phyloP scores from a whole-genome alignment of 2,888 invertebrate species.

The Heteropelma amictum region DNA sequence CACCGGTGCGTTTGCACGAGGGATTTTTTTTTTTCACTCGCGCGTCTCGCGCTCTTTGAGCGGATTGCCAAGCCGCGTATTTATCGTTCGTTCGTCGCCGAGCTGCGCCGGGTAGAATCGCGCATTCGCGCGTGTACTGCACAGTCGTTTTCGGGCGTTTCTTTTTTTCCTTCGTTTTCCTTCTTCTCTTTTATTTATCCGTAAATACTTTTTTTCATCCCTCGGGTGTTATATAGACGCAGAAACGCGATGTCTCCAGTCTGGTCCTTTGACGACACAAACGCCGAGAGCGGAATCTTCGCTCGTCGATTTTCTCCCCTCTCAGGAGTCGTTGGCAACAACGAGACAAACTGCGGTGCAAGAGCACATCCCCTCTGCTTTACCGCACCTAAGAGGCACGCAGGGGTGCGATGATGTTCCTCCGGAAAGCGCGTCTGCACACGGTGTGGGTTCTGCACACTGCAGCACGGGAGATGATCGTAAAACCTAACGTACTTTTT shows the following conservation, averaged over 20 bases:
- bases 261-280: constrained; percentile 70
- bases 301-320: constrained; percentile 11
- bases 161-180: background rate
- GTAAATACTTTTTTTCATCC: background rate
- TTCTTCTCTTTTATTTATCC: background rate
- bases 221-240: background rate
- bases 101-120: constrained; percentile 45
- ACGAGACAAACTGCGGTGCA: constrained; percentile 67
- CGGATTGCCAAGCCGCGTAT: constrained; percentile 45
- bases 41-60: constrained; percentile 65
- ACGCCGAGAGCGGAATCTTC: constrained; percentile 70
- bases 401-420: constrained; percentile 72
- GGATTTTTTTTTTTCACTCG: constrained; percentile 70
- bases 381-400: constrained; percentile 74
- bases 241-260: constrained; percentile 70
- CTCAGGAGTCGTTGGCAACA: constrained; percentile 71
- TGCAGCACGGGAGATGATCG: too few species aligned
- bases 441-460: too few species aligned
- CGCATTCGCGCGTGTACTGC: constrained; percentile 25
- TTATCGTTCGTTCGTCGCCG: constrained; percentile 43
- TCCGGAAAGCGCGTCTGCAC: too few species aligned
- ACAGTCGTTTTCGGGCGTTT: too few species aligned
- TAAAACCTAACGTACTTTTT: too few species aligned
- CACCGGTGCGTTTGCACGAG: constrained; percentile 71
- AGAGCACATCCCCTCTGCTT: constrained; percentile 60